Evolutionary conservation across 2,888 invertebrate species (phyloP), one percentile per base, ranked within the genome.

Genomic region (Heliconius aoede): DNA sequence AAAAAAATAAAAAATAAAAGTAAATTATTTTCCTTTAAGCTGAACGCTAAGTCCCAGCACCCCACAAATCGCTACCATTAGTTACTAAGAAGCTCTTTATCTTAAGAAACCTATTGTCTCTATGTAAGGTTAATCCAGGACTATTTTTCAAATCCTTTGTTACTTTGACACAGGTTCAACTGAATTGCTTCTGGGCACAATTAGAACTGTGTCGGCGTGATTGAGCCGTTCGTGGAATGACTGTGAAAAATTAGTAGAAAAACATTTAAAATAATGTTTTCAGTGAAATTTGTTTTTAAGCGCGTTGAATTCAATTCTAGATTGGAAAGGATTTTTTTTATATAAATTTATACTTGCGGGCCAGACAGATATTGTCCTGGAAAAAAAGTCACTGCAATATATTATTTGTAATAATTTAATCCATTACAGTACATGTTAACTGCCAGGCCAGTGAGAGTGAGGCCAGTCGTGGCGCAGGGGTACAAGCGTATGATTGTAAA

Each of bases 131-230:
- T 74, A 58, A 74, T 74, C 28, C 51, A n/a, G 60, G 15, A 21
- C 5, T 21, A 67, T 74, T 67, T 67, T 74, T 74, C 65, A 67
- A 58, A 68, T 58, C 36, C 26, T 60, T 67, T 74, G 58, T 74
- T 28, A 74, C 58, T 74, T 67, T 58, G 73, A 36, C 58, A 67
- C 58, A 21, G 58, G 65, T 73, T 73, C 36, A 65, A 73, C 21
- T 32, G 55, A 24, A 58, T 58, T 36, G 36, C 36, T 65, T 40
- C 36, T 67, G 15, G 36, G 26, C n/a, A 73, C 24, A 73, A 36
- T 32, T 67, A 26, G 55, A 73, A 65, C 32, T 2, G 11, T 65
- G 9, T 58, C 3, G 30, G 26, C 26, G 51, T 64, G 30, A 55
- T 51, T n/a, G 30, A 51, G 24, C 13, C 1, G 24, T 30, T 73